Evolutionary conservation across 2,888 invertebrate species (phyloP).

Genomic region (Eudemis profundana): DNA sequence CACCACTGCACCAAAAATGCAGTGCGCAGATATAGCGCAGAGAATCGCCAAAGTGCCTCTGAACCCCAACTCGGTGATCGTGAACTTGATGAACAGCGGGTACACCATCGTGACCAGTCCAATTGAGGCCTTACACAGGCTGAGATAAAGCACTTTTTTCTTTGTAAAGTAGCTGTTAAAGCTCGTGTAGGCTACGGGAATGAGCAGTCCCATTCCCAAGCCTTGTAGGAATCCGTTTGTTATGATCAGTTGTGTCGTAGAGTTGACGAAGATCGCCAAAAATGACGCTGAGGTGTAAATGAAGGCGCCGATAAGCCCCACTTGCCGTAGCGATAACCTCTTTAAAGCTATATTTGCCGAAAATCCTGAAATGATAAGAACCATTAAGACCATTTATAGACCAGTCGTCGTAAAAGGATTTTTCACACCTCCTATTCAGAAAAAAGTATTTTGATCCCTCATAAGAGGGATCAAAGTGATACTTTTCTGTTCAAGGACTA

Average conservation of each 20-base stretch:
- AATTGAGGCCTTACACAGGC: slow-evolving; percentile 89
- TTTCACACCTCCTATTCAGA: too few species aligned
- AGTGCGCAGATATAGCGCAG: slow-evolving; percentile 88
- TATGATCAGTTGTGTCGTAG: slow-evolving; percentile 86
- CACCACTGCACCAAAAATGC: slow-evolving; percentile 87
- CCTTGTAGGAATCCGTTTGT: slow-evolving; percentile 88
- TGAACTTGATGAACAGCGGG: slow-evolving; percentile 87
- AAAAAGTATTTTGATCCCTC: too few species aligned
- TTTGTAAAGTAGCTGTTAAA: slow-evolving; percentile 91
- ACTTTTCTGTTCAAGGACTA: too few species aligned
- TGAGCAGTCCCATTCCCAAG: slow-evolving; percentile 88
- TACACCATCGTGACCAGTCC: slow-evolving; percentile 88
- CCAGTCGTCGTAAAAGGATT: not conserved
- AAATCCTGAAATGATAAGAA: slow-evolving; percentile 83
- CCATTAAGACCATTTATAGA: not conserved
- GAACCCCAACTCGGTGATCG: slow-evolving; percentile 88
- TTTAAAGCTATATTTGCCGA: slow-evolving; percentile 88
- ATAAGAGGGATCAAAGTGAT: too few species aligned
- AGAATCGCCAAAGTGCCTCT: slow-evolving; percentile 89
- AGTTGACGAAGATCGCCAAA: slow-evolving; percentile 86
- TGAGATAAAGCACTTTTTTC: slow-evolving; percentile 89
- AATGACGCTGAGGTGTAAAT: slow-evolving; percentile 87
- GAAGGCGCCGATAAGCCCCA: slow-evolving; percentile 87
- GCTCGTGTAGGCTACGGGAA: slow-evolving; percentile 89
- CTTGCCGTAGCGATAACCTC: slow-evolving; percentile 86